phyloP scores from a whole-genome alignment of 2,888 invertebrate species.

The Athalia circularis region DNA sequence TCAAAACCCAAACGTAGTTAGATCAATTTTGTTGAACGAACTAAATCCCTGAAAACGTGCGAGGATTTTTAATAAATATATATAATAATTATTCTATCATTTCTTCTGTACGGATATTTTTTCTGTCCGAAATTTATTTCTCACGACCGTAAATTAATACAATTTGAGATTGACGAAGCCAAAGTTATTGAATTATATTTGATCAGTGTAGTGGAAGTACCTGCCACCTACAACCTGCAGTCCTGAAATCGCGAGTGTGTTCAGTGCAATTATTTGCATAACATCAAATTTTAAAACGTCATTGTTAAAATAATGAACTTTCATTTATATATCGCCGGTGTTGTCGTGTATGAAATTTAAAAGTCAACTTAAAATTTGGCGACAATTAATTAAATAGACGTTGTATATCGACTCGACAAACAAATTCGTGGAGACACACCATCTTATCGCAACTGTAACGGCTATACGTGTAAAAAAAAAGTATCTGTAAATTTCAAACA shows the following conservation, averaged over 20 bases:
- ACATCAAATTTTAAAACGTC: slow-evolving; percentile 6
- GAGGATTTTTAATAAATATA: background rate
- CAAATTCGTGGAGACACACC: too few species aligned
- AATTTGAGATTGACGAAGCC: slow-evolving; percentile 31
- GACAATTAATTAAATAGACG: too few species aligned
- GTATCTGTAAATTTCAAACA: too few species aligned
- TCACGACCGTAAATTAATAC: background rate
- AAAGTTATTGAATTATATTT: background rate
- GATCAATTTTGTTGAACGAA: slow-evolving; percentile 8
- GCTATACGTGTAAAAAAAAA: too few species aligned
- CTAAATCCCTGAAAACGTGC: background rate
- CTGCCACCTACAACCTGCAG: slow-evolving; percentile 4
- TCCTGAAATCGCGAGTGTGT: slow-evolving; percentile 9
- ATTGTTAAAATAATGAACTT: background rate
- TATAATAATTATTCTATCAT: slow-evolving; percentile 3
- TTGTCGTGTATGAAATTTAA: too few species aligned
- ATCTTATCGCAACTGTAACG: too few species aligned
- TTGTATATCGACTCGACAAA: too few species aligned
- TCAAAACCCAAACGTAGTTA: slow-evolving; percentile 9
- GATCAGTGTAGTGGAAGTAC: slow-evolving; percentile 19
- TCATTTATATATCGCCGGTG: too few species aligned
- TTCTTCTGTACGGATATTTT: background rate
- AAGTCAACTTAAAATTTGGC: too few species aligned
- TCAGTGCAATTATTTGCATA: slow-evolving; percentile 31
- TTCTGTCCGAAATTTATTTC: background rate